Evolutionary conservation across 2,797 vertebrate genomes (phyloP).

Genomic region (Strix occidentalis): DNA sequence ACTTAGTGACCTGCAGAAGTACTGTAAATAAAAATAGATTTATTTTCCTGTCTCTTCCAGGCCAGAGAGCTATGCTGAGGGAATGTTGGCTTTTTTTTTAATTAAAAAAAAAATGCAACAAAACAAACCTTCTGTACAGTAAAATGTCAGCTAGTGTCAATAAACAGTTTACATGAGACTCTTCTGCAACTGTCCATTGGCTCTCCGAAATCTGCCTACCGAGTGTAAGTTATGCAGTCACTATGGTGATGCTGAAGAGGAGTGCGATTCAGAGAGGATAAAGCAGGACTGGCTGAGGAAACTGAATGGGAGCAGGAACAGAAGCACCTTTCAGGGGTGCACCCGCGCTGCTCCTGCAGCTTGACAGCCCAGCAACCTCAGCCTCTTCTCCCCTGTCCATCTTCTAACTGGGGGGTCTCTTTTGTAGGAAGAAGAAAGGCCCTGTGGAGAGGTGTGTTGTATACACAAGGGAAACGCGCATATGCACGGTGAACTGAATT

Average conservation of each 20-base stretch:
- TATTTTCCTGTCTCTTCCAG: neutral
- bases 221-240: neutral
- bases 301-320: neutral
- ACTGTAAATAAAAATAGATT: slow-evolving; percentile 29
- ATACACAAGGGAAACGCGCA: accelerated
- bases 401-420: neutral
- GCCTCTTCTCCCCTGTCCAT: neutral
- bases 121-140: neutral
- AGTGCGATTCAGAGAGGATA: neutral
- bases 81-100: neutral
- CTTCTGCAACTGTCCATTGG: neutral
- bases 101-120: neutral
- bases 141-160: neutral
- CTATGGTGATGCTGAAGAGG: slow-evolving; percentile 1
- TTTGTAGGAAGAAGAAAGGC: neutral
- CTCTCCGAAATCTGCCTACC: neutral
- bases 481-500: neutral
- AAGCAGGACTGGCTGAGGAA: neutral
- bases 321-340: neutral
- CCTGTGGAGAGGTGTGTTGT: neutral
- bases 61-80: neutral
- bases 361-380: neutral
- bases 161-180: neutral
- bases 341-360: accelerated
- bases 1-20: slow-evolving; percentile 10